These are phyloP conservation scores for Orthosia incerta DNA, from an alignment of 2,888 invertebrate genomes.

Conservation along the genomic window DNA sequence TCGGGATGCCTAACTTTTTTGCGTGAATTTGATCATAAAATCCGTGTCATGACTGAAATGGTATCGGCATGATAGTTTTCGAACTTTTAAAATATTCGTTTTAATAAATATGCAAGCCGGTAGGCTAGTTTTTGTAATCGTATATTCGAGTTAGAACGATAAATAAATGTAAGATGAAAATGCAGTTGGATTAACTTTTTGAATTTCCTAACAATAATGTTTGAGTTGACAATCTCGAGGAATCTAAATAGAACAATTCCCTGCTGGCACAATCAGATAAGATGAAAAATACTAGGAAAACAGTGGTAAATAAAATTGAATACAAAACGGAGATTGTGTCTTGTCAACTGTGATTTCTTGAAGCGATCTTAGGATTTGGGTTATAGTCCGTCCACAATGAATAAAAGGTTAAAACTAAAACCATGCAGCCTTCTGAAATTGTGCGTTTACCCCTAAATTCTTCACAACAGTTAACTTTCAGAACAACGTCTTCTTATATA, in stretches of 20 bases:
- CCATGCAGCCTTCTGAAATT: not conserved
- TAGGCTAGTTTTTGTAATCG: not conserved
- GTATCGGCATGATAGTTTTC: slow-evolving; percentile 18
- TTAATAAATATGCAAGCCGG: slow-evolving; percentile 29
- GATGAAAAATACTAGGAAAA: not conserved
- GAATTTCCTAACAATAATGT: not conserved
- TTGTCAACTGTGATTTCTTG: not conserved
- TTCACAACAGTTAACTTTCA: slow-evolving; percentile 17
- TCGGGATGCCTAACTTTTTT: slow-evolving; percentile 8
- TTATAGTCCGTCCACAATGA: not conserved
- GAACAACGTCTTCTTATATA: slow-evolving; percentile 19
- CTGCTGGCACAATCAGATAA: slow-evolving; percentile 20
- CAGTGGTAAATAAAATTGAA: not conserved
- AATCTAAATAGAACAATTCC: not conserved
- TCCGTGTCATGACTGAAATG: slow-evolving; percentile 24
- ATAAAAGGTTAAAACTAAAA: slow-evolving; percentile 8
- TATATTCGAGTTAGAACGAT: slow-evolving; percentile 8
- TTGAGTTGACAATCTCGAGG: not conserved
- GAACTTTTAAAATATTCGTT: slow-evolving; percentile 9
- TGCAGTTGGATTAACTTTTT: not conserved
- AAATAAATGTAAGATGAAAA: not conserved
- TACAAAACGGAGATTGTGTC: not conserved
- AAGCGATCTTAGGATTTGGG: slow-evolving; percentile 6
- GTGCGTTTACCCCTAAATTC: slow-evolving; percentile 16
- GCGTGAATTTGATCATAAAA: slow-evolving; percentile 23